A percentile compares a stretch with the other conserved stretches of the same genome.
These are phyloP conservation scores for Cetonia aurata DNA, from an alignment of 2,888 invertebrate genomes.

Conservation along the genomic window DNA sequence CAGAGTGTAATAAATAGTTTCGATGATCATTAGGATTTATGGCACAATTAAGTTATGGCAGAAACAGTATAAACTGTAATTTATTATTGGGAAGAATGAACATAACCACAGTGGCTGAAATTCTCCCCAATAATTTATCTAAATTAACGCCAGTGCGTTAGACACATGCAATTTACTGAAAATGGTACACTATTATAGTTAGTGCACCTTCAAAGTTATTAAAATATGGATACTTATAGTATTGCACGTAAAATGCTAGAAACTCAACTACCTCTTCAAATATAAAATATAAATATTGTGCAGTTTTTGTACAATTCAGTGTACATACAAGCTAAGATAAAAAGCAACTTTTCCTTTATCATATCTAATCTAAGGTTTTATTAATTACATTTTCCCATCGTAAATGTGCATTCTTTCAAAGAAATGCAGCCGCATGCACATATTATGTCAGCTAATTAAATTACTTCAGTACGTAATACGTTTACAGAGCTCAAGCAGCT, in stretches of 20 bases:
- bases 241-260: too few relatives aligned
- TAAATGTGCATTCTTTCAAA: neutral
- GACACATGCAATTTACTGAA: slow-evolving; percentile 4
- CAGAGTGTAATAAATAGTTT: slow-evolving; percentile 11
- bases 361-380: neutral
- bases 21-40: slow-evolving; percentile 14
- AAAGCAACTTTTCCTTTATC: neutral
- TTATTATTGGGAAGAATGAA: slow-evolving; percentile 17
- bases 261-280: too few relatives aligned
- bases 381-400: slow-evolving; percentile 1
- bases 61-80: slow-evolving; percentile 12
- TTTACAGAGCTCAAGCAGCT: neutral
- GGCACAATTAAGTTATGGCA: slow-evolving; percentile 14
- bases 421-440: neutral
- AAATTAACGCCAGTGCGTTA: slow-evolving; percentile 8
- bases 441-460: slow-evolving; percentile 9
- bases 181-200: too few relatives aligned
- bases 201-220: too few relatives aligned
- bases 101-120: neutral
- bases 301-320: too few relatives aligned
- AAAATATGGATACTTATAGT: too few relatives aligned
- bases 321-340: too few relatives aligned
- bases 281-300: too few relatives aligned
- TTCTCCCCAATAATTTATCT: slow-evolving; percentile 5
- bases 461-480: neutral